Evolutionary conservation across 2,797 vertebrate genomes (phyloP).

Genomic region (Eurystomus glaucurus): DNA sequence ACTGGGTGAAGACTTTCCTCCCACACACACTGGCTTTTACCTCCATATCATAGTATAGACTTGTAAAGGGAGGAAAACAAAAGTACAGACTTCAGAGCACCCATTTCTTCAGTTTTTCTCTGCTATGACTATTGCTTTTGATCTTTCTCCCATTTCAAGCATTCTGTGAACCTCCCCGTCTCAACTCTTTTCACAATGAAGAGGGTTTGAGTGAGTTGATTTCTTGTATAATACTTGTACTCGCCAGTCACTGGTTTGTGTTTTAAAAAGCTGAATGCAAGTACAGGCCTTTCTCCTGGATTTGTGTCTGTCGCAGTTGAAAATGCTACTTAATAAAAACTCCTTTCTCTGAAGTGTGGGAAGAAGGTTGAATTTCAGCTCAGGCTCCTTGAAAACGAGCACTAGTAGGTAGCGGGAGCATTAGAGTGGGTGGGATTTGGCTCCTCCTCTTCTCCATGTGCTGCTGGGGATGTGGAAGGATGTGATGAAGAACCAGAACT

Average conservation of each 20-base stretch:
- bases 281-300: not conserved
- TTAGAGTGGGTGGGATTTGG: not conserved
- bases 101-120: conserved; percentile 19
- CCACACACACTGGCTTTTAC: not conserved
- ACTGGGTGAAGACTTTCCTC: not conserved
- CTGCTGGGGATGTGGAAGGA: not conserved
- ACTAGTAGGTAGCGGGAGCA: not conserved
- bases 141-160: conserved; percentile 11
- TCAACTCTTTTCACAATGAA: conserved; percentile 15
- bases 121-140: conserved; percentile 61
- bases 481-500: not conserved
- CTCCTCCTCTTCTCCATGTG: not conserved
- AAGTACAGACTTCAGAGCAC: not conserved
- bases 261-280: conserved; percentile 27
- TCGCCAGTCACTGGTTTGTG: not conserved
- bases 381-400: not conserved
- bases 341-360: conserved; percentile 11
- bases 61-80: conserved; percentile 25
- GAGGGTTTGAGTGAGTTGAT: not conserved
- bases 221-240: not conserved
- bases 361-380: conserved; percentile 44
- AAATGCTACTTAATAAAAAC: conserved; percentile 57
- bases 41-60: not conserved
- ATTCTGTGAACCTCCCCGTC: conserved; percentile 22
- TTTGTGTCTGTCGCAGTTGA: not conserved